These are phyloP conservation scores for Sycobia sp. DNA, from an alignment of 1,140 invertebrate genomes.

Conservation along the genomic window DNA sequence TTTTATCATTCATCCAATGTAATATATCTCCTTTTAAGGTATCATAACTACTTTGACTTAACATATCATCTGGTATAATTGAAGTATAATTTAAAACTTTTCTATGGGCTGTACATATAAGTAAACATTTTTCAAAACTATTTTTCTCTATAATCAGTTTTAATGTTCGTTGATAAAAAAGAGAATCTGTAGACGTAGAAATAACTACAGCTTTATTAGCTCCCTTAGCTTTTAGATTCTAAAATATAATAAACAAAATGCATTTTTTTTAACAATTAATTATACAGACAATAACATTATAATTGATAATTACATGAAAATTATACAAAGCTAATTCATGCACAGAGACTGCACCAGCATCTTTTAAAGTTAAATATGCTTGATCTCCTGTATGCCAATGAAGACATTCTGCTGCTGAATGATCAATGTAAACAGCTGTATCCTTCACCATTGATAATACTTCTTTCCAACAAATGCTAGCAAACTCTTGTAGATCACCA, in stretches of 20 bases:
- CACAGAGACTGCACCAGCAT: slow-evolving; percentile 63
- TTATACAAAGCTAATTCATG: slow-evolving; percentile 64
- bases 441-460: slow-evolving; percentile 57
- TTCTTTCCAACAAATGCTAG: slow-evolving; percentile 57
- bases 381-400: slow-evolving; percentile 66
- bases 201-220: slow-evolving; percentile 64
- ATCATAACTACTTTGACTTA: slow-evolving; percentile 51
- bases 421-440: slow-evolving; percentile 65
- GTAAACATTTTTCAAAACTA: slow-evolving; percentile 61
- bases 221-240: slow-evolving; percentile 52
- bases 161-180: slow-evolving; percentile 59
- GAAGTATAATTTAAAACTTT: slow-evolving; percentile 53
- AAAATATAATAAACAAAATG: slow-evolving; percentile 31
- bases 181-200: slow-evolving; percentile 57
- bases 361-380: slow-evolving; percentile 53
- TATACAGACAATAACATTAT: background rate
- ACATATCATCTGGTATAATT: slow-evolving; percentile 10
- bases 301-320: slow-evolving; percentile 48
- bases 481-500: slow-evolving; percentile 41
- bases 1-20: slow-evolving; percentile 64
- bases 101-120: slow-evolving; percentile 60
- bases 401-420: slow-evolving; percentile 62
- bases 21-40: slow-evolving; percentile 60
- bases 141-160: slow-evolving; percentile 62
- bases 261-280: background rate